Evolutionary conservation across 2,113 vertebrate species (phyloP).

Genomic region (Eleginops maclovinus): DNA sequence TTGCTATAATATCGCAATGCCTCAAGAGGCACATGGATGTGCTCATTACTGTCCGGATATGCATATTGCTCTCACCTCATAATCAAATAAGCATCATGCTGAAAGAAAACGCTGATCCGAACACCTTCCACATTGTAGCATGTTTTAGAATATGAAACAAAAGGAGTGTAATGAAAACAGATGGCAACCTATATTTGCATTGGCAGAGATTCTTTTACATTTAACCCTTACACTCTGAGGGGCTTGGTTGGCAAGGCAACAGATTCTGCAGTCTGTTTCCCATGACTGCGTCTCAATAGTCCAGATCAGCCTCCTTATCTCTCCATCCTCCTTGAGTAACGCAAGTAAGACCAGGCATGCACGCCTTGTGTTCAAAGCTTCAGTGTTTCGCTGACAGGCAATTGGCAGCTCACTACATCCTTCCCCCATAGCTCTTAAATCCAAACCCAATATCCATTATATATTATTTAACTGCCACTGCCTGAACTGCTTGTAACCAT

Average conservation of each 20-base stretch:
- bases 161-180: conserved; percentile 71
- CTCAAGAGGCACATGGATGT: neutral
- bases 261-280: conserved; percentile 75
- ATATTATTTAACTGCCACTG: neutral
- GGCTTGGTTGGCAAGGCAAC: conserved; percentile 83
- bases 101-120: conserved; percentile 20
- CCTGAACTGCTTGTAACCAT: neutral
- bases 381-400: conserved; percentile 33
- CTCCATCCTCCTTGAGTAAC: conserved; percentile 49
- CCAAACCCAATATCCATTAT: conserved; percentile 13
- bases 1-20: neutral
- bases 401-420: conserved; percentile 31
- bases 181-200: conserved; percentile 80
- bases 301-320: conserved; percentile 69
- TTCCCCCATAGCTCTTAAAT: conserved; percentile 31
- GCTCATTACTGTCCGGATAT: conserved; percentile 16
- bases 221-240: conserved; percentile 75
- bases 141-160: conserved; percentile 57
- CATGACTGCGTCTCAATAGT: conserved; percentile 72
- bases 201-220: conserved; percentile 73
- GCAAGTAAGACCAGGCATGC: conserved; percentile 38
- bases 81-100: conserved; percentile 13
- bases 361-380: conserved; percentile 22
- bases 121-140: conserved; percentile 25
- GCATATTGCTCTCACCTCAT: neutral